phyloP scores from a whole-genome alignment of 2,113 vertebrate genomes.

The Crotalus helleri region DNA sequence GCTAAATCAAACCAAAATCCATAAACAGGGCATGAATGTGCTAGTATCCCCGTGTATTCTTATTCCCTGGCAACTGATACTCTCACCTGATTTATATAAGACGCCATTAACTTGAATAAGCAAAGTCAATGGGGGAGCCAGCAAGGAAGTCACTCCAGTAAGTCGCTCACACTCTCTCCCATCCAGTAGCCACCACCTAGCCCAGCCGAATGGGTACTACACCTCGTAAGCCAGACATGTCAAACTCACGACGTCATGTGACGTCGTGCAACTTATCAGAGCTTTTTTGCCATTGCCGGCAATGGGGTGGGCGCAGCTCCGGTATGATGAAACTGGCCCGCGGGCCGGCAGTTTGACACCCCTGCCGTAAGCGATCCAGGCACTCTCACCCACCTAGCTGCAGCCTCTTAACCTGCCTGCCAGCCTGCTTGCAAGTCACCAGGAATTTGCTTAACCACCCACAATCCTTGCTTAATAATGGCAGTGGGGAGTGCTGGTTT shows the following conservation, averaged over 20 bases:
- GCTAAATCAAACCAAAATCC: neutral
- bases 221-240: neutral
- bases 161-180: neutral
- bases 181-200: neutral
- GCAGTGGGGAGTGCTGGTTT: neutral
- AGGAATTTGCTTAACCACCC: neutral
- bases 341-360: no score
- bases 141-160: neutral
- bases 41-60: neutral
- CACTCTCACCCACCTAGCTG: neutral
- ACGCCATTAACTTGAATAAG: neutral
- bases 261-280: no score
- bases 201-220: neutral
- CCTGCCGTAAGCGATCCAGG: neutral
- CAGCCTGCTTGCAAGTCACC: neutral
- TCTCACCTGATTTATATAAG: neutral
- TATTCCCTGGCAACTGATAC: neutral
- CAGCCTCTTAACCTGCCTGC: neutral
- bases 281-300: no score
- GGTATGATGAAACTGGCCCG: no score
- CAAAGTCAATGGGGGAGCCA: neutral
- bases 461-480: neutral
- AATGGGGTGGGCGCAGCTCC: no score
- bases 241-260: no score
- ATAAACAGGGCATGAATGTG: neutral